Evolutionary conservation across 1,140 invertebrate species (phyloP).

Genomic region (Calliopsis andreniformis): DNA sequence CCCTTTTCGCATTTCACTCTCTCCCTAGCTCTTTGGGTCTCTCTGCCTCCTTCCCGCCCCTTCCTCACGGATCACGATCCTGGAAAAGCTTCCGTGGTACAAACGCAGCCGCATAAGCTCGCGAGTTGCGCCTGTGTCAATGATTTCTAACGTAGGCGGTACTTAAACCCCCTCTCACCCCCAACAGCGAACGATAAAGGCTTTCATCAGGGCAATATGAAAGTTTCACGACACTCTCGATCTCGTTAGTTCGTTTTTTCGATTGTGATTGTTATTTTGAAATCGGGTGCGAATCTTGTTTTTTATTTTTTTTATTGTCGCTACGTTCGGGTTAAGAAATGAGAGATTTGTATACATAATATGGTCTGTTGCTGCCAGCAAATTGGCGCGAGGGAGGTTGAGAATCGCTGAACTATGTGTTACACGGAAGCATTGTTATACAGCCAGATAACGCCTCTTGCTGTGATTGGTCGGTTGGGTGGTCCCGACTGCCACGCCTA

Average conservation of each 20-base stretch:
- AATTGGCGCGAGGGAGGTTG: not conserved
- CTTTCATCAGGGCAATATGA: not conserved
- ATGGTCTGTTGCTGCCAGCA: not conserved
- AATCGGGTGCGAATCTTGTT: too few relatives aligned
- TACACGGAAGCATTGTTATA: slow-evolving; percentile 30
- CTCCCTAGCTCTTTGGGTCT: slow-evolving; percentile 8
- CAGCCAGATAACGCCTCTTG: slow-evolving; percentile 54
- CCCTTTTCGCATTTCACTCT: slow-evolving; percentile 29
- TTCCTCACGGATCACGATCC: slow-evolving; percentile 14
- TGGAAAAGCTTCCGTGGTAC: slow-evolving; percentile 34
- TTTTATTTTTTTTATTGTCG: too few relatives aligned
- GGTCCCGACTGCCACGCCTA: slow-evolving; percentile 47
- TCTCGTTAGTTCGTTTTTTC: not conserved
- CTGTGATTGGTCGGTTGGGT: slow-evolving; percentile 45
- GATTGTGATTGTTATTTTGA: too few relatives aligned
- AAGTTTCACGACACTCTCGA: rapidly evolving
- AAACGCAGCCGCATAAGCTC: slow-evolving; percentile 49
- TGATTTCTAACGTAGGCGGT: slow-evolving; percentile 46
- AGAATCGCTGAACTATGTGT: slow-evolving; percentile 29
- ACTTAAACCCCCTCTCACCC: slow-evolving; percentile 5
- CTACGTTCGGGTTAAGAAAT: too few relatives aligned
- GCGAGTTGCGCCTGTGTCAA: slow-evolving; percentile 24
- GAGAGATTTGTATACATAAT: not conserved
- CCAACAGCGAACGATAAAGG: not conserved
- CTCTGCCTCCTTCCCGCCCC: slow-evolving; percentile 10